phyloP scores from a whole-genome alignment of 2,888 invertebrate species.

The Epistrophe grossulariae region DNA sequence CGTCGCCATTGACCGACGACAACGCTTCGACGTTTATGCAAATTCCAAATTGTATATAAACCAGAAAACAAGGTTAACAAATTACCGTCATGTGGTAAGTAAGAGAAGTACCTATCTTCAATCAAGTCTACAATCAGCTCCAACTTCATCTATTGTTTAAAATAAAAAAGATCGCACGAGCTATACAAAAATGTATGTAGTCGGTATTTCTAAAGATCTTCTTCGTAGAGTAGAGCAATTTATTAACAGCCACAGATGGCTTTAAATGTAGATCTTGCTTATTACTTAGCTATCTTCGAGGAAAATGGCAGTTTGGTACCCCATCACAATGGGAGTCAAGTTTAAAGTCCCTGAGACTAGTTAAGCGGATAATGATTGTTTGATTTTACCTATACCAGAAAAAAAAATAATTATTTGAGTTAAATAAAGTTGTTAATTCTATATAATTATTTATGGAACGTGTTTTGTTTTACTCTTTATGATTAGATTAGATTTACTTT shows the following conservation, averaged over 20 bases:
- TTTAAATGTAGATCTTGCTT: constrained; percentile 38
- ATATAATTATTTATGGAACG: constrained; percentile 35
- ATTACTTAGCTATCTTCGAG: constrained; percentile 1
- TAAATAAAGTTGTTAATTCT: constrained; percentile 45
- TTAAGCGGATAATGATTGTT: constrained; percentile 65
- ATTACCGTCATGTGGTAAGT: constrained; percentile 53
- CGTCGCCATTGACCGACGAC: constrained; percentile 8
- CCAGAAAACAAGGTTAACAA: constrained; percentile 51
- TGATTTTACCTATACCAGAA: constrained; percentile 17
- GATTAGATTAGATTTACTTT: constrained; percentile 30
- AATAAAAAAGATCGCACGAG: constrained; percentile 61
- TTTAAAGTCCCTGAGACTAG: constrained; percentile 39
- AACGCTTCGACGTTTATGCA: constrained; percentile 63
- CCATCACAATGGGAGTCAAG: constrained; percentile 26
- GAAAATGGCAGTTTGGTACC: not conserved
- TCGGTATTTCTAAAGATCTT: constrained; percentile 1
- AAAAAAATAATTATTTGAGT: constrained; percentile 39
- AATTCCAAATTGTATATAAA: constrained; percentile 45
- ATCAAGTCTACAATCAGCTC: constrained; percentile 44
- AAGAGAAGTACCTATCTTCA: constrained; percentile 31
- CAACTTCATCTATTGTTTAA: constrained; percentile 64
- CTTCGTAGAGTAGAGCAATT: not conserved
- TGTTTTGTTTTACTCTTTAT: constrained; percentile 19
- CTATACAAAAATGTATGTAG: constrained; percentile 8
- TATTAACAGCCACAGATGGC: constrained; percentile 46